Evolutionary conservation across 2,797 vertebrate genomes (phyloP), one percentile per base, ranked within the genome.

Genomic region (Psittacula echo): DNA sequence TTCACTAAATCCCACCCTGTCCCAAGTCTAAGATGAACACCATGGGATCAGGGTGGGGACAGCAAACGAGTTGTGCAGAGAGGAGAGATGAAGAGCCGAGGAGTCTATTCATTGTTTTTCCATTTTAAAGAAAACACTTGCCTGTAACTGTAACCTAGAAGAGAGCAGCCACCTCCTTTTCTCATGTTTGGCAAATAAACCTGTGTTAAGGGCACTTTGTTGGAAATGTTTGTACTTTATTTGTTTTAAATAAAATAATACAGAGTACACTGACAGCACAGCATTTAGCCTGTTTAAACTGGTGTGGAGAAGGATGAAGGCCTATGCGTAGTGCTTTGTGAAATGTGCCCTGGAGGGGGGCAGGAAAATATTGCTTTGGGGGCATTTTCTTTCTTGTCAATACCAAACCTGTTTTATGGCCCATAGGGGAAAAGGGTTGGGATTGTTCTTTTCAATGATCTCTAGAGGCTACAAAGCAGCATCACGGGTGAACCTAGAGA

Each of bases 111-210:
- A 14, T 91, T 97, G 96, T 97, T 97, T 93, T 94, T 91, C 91
- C 90, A 86, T 64, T 41, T 87, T 45, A 95, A 96, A 95, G 94
- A 82, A 97, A 96, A 97, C 93, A 95, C 74, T 87, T 42, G 42
- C 47, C 79, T 96, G 95, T 89, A 94, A 90, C 67, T 58, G 58
- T 74, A 96, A 90, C 91, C 94, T 32, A 83, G 72, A 68, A 75
- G 80, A 87, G 91, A 84, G 80, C 80, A 82, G 91, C 85, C 93
- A 71, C 93, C 90, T 87, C 88, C 77, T 90, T 24, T 72, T 41
- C 41, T 58, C 39, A 5, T 95, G 75, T 96, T 97, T 96, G 91
- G 86, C 86, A 96, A 97, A 96, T 83, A 96, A 96, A 94, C 83
- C 94, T 75, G 39, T 5, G 61, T 23, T 85, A 79, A 89, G 90